These are phyloP conservation scores for Chaetophractus vellerosus DNA, from an alignment of 2,797 vertebrate genomes.

Conservation along the genomic window DNA sequence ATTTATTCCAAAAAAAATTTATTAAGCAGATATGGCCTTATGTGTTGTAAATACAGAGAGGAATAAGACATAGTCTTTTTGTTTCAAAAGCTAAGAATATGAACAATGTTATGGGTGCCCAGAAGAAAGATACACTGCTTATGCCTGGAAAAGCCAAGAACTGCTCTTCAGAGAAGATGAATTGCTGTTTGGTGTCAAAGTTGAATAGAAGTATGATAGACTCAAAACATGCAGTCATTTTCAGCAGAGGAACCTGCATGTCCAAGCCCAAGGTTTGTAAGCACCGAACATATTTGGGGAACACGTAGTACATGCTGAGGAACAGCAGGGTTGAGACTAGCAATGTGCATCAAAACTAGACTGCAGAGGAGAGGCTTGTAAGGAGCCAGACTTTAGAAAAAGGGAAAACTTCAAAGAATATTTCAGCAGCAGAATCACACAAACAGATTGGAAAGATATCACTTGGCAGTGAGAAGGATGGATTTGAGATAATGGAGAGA, in stretches of 20 bases:
- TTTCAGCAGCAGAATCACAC: constrained; percentile 33
- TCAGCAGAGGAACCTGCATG: not conserved
- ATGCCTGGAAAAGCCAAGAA: not conserved
- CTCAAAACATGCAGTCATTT: not conserved
- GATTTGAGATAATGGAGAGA: constrained; percentile 56
- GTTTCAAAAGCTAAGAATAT: constrained; percentile 38
- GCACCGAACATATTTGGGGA: not conserved
- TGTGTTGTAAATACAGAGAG: not conserved
- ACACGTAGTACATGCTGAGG: not conserved
- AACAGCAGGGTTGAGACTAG: not conserved
- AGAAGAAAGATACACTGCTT: not conserved
- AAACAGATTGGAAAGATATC: constrained; percentile 54
- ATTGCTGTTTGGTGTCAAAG: not conserved
- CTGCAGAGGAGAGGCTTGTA: not conserved
- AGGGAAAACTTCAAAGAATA: constrained; percentile 58
- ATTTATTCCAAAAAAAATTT: not conserved
- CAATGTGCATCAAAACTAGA: not conserved
- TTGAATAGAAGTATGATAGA: not conserved
- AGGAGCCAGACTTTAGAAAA: constrained; percentile 22
- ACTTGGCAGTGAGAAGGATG: constrained; percentile 57
- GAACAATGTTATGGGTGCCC: not conserved
- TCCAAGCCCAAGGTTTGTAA: not conserved
- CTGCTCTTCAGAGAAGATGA: not conserved
- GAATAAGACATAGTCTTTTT: constrained; percentile 2
- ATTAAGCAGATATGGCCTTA: not conserved